phyloP scores from a whole-genome alignment of 2,888 invertebrate species.

The Metalampra italica region DNA sequence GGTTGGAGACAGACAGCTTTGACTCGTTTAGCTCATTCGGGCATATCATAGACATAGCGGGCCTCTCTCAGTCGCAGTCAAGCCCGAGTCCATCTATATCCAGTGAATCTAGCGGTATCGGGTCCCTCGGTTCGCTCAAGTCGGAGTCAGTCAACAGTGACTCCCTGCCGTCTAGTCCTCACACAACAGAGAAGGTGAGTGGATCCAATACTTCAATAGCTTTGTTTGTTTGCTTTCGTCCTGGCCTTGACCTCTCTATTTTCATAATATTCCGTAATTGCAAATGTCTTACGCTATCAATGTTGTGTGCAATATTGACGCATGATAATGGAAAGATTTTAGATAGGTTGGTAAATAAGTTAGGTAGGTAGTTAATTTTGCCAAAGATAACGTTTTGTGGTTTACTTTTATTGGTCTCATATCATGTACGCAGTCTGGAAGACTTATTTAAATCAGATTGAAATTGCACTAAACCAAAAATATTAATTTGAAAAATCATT shows the following conservation, averaged over 20 bases:
- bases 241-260: slow-evolving; percentile 78
- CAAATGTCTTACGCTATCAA: slow-evolving; percentile 70
- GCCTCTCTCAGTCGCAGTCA: slow-evolving; percentile 66
- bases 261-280: slow-evolving; percentile 79
- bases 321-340: slow-evolving; percentile 55
- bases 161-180: slow-evolving; percentile 74
- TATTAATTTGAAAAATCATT: too few relatives aligned
- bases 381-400: neutral
- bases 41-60: slow-evolving; percentile 75
- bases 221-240: slow-evolving; percentile 70
- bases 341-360: slow-evolving; percentile 1
- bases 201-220: slow-evolving; percentile 24
- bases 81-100: slow-evolving; percentile 78
- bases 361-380: too few relatives aligned
- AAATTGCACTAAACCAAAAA: neutral
- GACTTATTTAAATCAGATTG: neutral
- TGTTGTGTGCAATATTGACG: slow-evolving; percentile 57
- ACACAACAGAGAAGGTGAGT: slow-evolving; percentile 74
- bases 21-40: slow-evolving; percentile 68
- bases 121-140: slow-evolving; percentile 76
- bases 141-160: slow-evolving; percentile 70
- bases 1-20: slow-evolving; percentile 75
- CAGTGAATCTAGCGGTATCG: slow-evolving; percentile 81
- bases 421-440: neutral
- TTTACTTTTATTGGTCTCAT: too few relatives aligned